These are phyloP conservation scores for Symphodus melops DNA, from an alignment of 2,113 vertebrate genomes.

Conservation along the genomic window DNA sequence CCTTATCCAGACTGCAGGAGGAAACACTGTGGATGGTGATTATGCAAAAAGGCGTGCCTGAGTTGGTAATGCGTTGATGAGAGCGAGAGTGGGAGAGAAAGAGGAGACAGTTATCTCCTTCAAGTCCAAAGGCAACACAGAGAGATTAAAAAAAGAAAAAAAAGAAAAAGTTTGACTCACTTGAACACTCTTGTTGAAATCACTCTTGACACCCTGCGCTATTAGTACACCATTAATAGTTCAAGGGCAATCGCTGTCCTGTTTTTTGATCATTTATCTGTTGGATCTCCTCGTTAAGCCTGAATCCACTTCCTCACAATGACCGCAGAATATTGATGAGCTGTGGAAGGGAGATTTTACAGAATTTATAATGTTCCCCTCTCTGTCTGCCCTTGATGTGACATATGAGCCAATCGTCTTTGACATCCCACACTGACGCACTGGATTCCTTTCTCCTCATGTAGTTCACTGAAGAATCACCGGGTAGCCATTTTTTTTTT, in stretches of 20 bases:
- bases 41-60: conserved; percentile 71
- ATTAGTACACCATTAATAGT: conserved; percentile 79
- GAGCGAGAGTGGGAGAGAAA: conserved; percentile 9
- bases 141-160: conserved; percentile 58
- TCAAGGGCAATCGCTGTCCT: conserved; percentile 76
- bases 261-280: conserved; percentile 77
- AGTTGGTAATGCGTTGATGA: conserved; percentile 69
- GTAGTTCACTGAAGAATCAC: background rate
- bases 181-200: conserved; percentile 77
- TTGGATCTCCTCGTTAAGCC: conserved; percentile 70
- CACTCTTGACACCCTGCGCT: conserved; percentile 68
- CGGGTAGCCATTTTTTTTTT: too few relatives aligned
- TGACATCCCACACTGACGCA: conserved; percentile 53
- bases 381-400: conserved; percentile 53
- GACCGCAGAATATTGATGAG: conserved; percentile 73
- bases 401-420: conserved; percentile 41
- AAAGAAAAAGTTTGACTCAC: conserved; percentile 61
- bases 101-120: conserved; percentile 49
- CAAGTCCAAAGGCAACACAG: conserved; percentile 55
- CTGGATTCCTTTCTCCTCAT: conserved; percentile 41
- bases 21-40: conserved; percentile 68
- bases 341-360: conserved; percentile 52
- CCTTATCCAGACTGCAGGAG: conserved; percentile 60
- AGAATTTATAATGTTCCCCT: conserved; percentile 59
- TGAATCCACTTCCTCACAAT: conserved; percentile 32